These are phyloP conservation scores for Pedionomus torquatus DNA, from an alignment of 2,113 vertebrate species.

Conservation along the genomic window DNA sequence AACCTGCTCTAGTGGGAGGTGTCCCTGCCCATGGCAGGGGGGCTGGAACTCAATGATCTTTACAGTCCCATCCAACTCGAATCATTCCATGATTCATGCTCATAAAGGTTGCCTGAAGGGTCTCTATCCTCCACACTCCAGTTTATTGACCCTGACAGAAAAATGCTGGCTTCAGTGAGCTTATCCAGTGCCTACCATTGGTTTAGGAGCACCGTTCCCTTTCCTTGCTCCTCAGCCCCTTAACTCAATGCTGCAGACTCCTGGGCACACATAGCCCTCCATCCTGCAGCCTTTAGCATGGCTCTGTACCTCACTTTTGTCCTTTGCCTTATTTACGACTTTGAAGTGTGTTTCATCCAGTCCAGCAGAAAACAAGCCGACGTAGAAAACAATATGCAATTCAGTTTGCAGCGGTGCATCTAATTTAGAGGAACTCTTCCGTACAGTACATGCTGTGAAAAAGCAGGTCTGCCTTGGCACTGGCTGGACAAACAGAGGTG, in stretches of 20 bases:
- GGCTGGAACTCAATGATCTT: no score
- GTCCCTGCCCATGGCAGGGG: no score
- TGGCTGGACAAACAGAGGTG: conserved; percentile 57
- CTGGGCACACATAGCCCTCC: not conserved
- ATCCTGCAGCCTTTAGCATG: not conserved
- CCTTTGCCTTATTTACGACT: conserved; percentile 18
- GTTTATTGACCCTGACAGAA: not conserved
- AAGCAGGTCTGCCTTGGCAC: conserved; percentile 56
- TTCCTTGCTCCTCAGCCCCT: not conserved
- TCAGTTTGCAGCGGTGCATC: conserved; percentile 37
- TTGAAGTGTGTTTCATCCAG: conserved; percentile 1
- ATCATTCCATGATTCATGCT: not conserved
- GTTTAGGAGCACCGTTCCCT: not conserved
- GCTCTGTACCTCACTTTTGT: not conserved
- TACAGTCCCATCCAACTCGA: no score
- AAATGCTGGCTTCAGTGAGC: not conserved
- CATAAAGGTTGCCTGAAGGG: not conserved
- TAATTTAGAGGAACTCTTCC: conserved; percentile 50
- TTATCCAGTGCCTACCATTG: not conserved
- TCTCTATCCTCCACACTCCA: not conserved
- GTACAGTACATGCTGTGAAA: conserved; percentile 71
- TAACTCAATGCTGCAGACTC: accelerated
- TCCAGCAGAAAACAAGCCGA: not conserved
- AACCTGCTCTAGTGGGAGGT: no score
- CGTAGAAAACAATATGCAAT: not conserved